These are phyloP conservation scores for Keiferia lycopersicella DNA, from an alignment of 2,888 invertebrate genomes.

Conservation along the genomic window DNA sequence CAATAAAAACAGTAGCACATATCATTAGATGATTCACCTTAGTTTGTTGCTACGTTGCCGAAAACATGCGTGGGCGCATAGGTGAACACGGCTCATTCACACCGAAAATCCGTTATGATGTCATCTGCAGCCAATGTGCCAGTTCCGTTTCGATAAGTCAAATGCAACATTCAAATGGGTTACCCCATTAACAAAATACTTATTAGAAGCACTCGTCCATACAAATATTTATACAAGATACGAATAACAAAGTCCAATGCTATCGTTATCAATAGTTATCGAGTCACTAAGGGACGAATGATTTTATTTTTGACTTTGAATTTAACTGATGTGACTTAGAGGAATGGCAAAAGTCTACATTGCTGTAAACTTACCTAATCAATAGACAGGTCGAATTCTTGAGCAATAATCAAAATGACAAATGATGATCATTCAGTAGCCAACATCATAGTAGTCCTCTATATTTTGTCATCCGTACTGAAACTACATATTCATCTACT, in stretches of 20 bases:
- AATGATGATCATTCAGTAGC: no score
- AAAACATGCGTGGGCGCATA: slow-evolving; percentile 2
- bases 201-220: background rate
- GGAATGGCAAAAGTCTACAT: no score
- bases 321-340: no score
- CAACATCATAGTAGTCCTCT: no score
- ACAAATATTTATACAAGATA: background rate
- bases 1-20: background rate
- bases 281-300: background rate
- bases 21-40: background rate
- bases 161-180: background rate
- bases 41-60: slow-evolving; percentile 23
- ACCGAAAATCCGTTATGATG: slow-evolving; percentile 22
- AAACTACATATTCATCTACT: background rate
- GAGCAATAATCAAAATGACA: no score
- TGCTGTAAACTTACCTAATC: no score
- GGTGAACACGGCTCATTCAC: slow-evolving; percentile 20
- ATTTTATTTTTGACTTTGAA: no score
- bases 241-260: background rate
- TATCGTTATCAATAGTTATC: background rate
- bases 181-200: slow-evolving; percentile 3
- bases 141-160: slow-evolving; percentile 12
- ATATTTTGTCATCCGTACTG: background rate
- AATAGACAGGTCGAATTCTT: no score
- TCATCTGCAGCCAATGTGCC: slow-evolving; percentile 7